phyloP scores from a whole-genome alignment of 1,140 invertebrate species.

The Monochamus saltuarius region DNA sequence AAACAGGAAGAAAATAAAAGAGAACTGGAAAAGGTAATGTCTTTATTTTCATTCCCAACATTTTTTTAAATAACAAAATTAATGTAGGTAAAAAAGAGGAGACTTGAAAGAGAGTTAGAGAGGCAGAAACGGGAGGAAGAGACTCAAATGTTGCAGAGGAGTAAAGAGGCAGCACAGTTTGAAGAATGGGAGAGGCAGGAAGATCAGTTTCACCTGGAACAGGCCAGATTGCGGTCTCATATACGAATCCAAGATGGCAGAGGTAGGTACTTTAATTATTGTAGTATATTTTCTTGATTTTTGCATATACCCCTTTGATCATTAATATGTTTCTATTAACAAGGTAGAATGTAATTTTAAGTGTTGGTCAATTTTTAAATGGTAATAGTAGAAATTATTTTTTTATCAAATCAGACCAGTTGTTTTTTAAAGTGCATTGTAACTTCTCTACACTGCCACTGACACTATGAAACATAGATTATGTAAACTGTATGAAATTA shows the following conservation, averaged over 20 bases:
- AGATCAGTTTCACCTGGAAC: slow-evolving; percentile 89
- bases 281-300: too few relatives aligned
- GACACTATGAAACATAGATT: too few relatives aligned
- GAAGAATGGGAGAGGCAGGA: slow-evolving; percentile 94
- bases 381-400: too few relatives aligned
- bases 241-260: slow-evolving; percentile 95
- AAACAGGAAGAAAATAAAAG: slow-evolving; percentile 90
- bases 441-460: too few relatives aligned
- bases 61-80: too few relatives aligned
- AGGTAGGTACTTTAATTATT: slow-evolving; percentile 50
- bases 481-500: too few relatives aligned
- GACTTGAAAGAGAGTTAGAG: slow-evolving; percentile 87
- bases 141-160: slow-evolving; percentile 80
- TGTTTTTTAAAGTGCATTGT: too few relatives aligned
- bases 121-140: slow-evolving; percentile 88
- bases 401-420: too few relatives aligned
- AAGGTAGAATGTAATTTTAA: too few relatives aligned
- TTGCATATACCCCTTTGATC: too few relatives aligned
- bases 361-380: too few relatives aligned
- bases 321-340: too few relatives aligned
- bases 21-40: slow-evolving; percentile 77
- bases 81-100: slow-evolving; percentile 78
- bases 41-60: neutral
- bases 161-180: slow-evolving; percentile 93
- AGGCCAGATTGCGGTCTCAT: slow-evolving; percentile 84